Base-by-base conservation (phyloP, 2,113 vertebrate species). In the Rhegmatorhina hoffmannsi region DNA sequence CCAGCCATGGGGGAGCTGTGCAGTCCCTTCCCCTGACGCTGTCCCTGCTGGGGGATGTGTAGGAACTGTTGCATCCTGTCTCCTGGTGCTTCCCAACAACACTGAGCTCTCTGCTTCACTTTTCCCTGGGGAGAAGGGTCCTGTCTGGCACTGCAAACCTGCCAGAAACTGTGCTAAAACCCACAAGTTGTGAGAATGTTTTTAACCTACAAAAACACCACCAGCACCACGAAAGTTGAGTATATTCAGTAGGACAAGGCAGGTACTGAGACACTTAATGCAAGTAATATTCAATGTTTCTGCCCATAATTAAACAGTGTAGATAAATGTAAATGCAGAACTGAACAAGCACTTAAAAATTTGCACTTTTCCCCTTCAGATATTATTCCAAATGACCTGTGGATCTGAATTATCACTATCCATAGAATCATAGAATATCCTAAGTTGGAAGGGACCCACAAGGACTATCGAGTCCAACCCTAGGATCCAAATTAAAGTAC, bases 1-100 rank as follows among this genome's bases (percentile, higher is more conserved):
- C 44, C 69, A 73, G 91, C 84, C 90, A 85, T 0, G 53, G 91
- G 23, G 29, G 44, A 89, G 72, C 91, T 34, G 24, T 44, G 69
- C 89, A 93, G n/a, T 60, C 90, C 36, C 19, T 56, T 95, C 89
- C 89, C 81, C 84, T 69, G 90, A 79, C 46, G 1, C 26, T 34
- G 46, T n/a, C 90, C 72, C 87, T 94, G 95, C 70, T 44, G 73
- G 87, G 40, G 69, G 90, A 85, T 84, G 79, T 34, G 67, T 16
- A 79, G 82, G 93, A 77, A 36, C 59, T 89, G 58, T 16, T 85
- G 46, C 29, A 34, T 23, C 50, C 75, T 75, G 9, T 50, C 58
- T 85, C 90, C 75, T 84, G 87, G 60, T 26, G 87, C 79, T 92
- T 74, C 87, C 86, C 25, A 2, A 59, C 46, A 34, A 18, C 78